Conservation (phyloP, 2,113 vertebrate genomes). For the Caloenas nicobarica region DNA sequence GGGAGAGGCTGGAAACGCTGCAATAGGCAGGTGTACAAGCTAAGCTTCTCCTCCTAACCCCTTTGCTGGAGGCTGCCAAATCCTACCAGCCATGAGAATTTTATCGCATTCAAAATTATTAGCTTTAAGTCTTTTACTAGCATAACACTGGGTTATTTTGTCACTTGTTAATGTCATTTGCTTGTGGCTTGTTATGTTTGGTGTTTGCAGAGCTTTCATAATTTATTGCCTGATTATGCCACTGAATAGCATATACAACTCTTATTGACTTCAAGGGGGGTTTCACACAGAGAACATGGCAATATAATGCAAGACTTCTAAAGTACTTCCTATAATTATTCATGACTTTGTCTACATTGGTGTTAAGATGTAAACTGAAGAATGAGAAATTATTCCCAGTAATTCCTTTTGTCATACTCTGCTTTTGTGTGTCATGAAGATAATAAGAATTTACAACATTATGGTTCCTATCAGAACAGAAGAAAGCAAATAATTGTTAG, state of each 20-base stretch:
- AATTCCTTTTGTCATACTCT: constrained; percentile 49
- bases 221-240: constrained; percentile 58
- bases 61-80: background rate
- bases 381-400: constrained; percentile 48
- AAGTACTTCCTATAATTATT: constrained; percentile 60
- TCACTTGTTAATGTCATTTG: constrained; percentile 5
- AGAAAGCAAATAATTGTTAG: background rate
- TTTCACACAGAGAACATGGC: constrained; percentile 67
- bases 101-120: background rate
- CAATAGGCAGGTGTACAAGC: background rate
- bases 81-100: background rate
- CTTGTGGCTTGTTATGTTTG: constrained; percentile 42
- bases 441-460: background rate
- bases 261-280: constrained; percentile 36
- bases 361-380: constrained; percentile 51
- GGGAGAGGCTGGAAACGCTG: background rate
- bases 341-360: constrained; percentile 56
- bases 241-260: constrained; percentile 37
- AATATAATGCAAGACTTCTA: constrained; percentile 45
- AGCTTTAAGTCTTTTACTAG: background rate
- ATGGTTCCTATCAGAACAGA: background rate
- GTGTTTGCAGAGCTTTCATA: constrained; percentile 43
- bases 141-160: constrained; percentile 4
- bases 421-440: background rate
- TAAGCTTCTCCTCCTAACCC: background rate